Evolutionary conservation across 2,797 vertebrate genomes (phyloP).

Genomic region (Xerus rutilus): DNA sequence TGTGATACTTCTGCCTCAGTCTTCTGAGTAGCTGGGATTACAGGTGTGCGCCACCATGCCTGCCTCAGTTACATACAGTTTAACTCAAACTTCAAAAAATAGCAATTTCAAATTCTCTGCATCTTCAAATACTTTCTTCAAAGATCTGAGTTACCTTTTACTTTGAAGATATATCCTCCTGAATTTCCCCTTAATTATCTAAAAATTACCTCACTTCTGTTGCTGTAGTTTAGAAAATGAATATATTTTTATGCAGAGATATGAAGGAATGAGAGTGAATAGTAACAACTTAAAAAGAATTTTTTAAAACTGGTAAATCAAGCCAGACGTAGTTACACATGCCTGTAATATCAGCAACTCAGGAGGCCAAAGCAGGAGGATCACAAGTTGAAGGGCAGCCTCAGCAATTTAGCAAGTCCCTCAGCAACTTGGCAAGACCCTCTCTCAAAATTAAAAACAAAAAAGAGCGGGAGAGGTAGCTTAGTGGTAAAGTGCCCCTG

Average conservation of each 20-base stretch:
- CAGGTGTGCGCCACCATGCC: background rate
- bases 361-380: too few relatives aligned
- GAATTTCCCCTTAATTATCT: background rate
- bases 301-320: background rate
- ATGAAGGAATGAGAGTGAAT: background rate
- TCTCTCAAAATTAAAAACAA: too few relatives aligned
- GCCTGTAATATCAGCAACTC: too few relatives aligned
- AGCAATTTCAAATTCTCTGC: constrained; percentile 16
- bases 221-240: background rate
- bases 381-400: too few relatives aligned
- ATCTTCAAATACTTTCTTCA: background rate
- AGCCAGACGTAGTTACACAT: background rate
- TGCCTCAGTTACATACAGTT: background rate
- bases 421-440: too few relatives aligned
- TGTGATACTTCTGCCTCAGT: background rate
- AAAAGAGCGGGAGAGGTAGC: too few relatives aligned
- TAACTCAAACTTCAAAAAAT: background rate
- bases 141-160: background rate
- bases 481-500: too few relatives aligned
- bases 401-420: too few relatives aligned
- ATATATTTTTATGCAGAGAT: background rate
- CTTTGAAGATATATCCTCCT: background rate
- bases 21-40: background rate
- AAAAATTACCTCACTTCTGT: background rate
- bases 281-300: background rate